These are phyloP conservation scores for Xestoiulus laeticollis DNA, from an alignment of 2,888 invertebrate species.

Conservation along the genomic window DNA sequence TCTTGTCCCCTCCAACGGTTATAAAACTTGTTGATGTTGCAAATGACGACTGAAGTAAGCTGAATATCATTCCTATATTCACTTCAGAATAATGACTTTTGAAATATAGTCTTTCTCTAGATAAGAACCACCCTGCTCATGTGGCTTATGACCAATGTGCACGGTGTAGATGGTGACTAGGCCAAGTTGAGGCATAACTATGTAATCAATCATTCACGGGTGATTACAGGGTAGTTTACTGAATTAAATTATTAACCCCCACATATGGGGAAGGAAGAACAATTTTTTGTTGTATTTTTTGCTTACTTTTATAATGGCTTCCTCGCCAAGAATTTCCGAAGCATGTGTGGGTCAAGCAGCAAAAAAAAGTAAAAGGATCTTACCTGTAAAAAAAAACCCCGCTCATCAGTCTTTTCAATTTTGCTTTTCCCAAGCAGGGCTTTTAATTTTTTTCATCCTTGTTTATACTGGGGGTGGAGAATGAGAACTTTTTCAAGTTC, in stretches of 20 bases:
- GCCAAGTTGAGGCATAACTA: neutral
- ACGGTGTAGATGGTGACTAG: neutral
- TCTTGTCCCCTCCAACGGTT: too few relatives aligned
- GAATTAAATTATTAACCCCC: conserved; percentile 37
- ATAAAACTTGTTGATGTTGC: neutral
- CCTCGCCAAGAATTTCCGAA: neutral
- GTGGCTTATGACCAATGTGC: conserved; percentile 2
- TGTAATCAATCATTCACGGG: conserved; percentile 28
- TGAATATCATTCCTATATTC: neutral
- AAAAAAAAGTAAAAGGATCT: conserved; percentile 20
- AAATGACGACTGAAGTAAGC: neutral
- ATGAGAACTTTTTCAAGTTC: conserved; percentile 29
- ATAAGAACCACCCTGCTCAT: neutral
- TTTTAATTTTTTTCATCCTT: neutral
- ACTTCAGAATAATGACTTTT: neutral
- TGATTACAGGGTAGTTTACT: conserved; percentile 23
- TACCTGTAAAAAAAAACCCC: neutral
- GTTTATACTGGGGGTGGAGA: conserved; percentile 33
- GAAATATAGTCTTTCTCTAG: conserved; percentile 2
- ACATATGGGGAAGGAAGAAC: conserved; percentile 22
- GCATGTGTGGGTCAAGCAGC: conserved; percentile 37
- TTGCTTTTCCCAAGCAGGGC: neutral
- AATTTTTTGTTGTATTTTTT: neutral
- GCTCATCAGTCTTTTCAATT: conserved; percentile 34
- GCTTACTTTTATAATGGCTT: neutral